Conservation (phyloP, 37 sponge, comb jelly and placozoan genomes). For the Beroe forskalii region DNA sequence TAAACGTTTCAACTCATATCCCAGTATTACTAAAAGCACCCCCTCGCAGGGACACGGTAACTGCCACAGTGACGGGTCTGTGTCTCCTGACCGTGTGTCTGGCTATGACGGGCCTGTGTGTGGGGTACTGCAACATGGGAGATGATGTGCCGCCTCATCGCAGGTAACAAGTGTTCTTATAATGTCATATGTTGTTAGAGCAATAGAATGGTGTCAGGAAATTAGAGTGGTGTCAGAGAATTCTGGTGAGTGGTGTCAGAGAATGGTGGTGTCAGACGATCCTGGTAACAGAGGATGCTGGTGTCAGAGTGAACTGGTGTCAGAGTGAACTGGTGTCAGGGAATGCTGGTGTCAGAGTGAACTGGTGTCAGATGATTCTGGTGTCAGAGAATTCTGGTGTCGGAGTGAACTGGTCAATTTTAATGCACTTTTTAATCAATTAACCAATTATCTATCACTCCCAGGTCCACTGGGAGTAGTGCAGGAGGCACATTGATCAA, state of each 20-base stretch:
- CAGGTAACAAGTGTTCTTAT: background rate
- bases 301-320: too few relatives aligned
- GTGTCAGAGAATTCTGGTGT: too few relatives aligned
- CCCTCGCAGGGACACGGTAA: background rate
- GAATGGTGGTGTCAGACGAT: background rate
- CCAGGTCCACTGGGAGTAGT: constrained; percentile 18
- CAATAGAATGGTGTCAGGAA: too few relatives aligned
- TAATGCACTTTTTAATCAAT: too few relatives aligned
- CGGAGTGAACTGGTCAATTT: too few relatives aligned
- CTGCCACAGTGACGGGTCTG: background rate
- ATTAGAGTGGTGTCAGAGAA: background rate
- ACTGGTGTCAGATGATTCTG: too few relatives aligned
- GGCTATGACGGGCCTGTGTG: constrained; percentile 18
- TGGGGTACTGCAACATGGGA: constrained; percentile 45
- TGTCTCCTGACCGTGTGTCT: constrained; percentile 12
- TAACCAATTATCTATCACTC: too few relatives aligned
- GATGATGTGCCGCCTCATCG: constrained; percentile 18
- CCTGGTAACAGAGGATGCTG: too few relatives aligned
- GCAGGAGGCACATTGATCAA: constrained; percentile 11
- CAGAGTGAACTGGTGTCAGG: too few relatives aligned
- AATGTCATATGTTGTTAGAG: background rate
- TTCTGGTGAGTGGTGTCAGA: background rate
- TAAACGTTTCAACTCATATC: too few relatives aligned
- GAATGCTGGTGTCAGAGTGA: too few relatives aligned
- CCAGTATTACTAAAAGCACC: too few relatives aligned